A percentile compares a stretch with the other conserved stretches of the same genome.
phyloP scores from a whole-genome alignment of 2,888 invertebrate genomes.

The Eumerus sabulonum region DNA sequence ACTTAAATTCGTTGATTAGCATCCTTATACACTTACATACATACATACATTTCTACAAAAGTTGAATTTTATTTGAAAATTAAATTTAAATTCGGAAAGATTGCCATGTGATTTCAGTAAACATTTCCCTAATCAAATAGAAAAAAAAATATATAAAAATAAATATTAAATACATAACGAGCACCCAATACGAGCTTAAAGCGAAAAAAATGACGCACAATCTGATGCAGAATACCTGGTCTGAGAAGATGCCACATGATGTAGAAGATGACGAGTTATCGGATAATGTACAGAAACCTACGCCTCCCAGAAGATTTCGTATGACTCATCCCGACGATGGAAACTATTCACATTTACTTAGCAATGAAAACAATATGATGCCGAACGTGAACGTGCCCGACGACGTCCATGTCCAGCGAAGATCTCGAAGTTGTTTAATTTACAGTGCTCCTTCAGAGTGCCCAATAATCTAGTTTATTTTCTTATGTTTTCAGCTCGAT shows the following conservation, averaged over 20 bases:
- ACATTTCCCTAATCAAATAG: too few species aligned
- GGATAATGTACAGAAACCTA: too few species aligned
- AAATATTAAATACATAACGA: background rate
- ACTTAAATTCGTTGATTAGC: too few species aligned
- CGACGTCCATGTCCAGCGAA: background rate
- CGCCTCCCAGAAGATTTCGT: too few species aligned
- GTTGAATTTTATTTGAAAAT: too few species aligned
- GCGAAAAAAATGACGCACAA: slow-evolving; percentile 13
- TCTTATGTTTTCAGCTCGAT: background rate
- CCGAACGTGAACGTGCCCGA: slow-evolving; percentile 21
- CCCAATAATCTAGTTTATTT: too few species aligned
- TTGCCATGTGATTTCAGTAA: slow-evolving; percentile 19
- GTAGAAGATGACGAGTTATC: too few species aligned
- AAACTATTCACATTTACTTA: slow-evolving; percentile 1
- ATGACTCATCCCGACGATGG: background rate
- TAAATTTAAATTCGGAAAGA: background rate
- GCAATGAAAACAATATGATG: background rate
- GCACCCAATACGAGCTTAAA: background rate
- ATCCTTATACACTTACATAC: too few species aligned
- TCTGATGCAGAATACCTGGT: slow-evolving; percentile 15
- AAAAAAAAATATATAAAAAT: too few species aligned
- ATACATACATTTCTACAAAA: too few species aligned
- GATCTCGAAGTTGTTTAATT: slow-evolving; percentile 21
- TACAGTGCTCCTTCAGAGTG: too few species aligned
- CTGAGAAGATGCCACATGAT: slow-evolving; percentile 10